Evolutionary conservation across 2,797 vertebrate genomes (phyloP).

Genomic region (Neopelma chrysocephalum): DNA sequence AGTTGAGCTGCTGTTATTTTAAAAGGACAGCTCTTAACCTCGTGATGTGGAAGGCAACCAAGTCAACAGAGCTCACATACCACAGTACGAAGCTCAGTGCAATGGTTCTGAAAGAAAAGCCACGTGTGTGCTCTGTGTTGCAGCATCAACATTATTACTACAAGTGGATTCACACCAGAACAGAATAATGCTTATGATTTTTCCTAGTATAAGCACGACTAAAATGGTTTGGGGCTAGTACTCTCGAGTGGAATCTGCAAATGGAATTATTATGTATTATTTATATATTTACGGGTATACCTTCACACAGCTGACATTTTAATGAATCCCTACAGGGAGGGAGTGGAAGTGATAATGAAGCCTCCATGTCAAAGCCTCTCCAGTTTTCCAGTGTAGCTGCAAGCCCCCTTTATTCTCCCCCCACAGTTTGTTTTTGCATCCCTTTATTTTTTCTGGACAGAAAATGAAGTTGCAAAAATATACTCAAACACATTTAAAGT

Average conservation of each 20-base stretch:
- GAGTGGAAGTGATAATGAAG: slow-evolving; percentile 68
- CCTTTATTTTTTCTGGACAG: neutral
- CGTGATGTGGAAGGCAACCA: neutral
- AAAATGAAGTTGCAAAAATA: slow-evolving; percentile 11
- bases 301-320: slow-evolving; percentile 70
- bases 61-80: neutral
- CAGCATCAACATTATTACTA: neutral
- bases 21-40: neutral
- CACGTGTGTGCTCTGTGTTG: neutral
- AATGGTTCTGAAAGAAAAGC: neutral
- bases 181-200: slow-evolving; percentile 32
- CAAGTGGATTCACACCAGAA: neutral
- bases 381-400: slow-evolving; percentile 25
- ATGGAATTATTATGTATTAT: slow-evolving; percentile 70
- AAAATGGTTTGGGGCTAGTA: slow-evolving; percentile 54
- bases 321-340: slow-evolving; percentile 74
- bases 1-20: neutral
- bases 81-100: neutral
- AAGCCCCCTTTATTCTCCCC: neutral
- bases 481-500: neutral
- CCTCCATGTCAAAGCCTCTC: slow-evolving; percentile 50
- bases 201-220: slow-evolving; percentile 46
- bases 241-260: slow-evolving; percentile 47
- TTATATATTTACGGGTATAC: slow-evolving; percentile 64
- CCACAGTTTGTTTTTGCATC: neutral